These are phyloP conservation scores for Lepus oiostolus DNA, from an alignment of 2,797 vertebrate genomes.

Conservation along the genomic window DNA sequence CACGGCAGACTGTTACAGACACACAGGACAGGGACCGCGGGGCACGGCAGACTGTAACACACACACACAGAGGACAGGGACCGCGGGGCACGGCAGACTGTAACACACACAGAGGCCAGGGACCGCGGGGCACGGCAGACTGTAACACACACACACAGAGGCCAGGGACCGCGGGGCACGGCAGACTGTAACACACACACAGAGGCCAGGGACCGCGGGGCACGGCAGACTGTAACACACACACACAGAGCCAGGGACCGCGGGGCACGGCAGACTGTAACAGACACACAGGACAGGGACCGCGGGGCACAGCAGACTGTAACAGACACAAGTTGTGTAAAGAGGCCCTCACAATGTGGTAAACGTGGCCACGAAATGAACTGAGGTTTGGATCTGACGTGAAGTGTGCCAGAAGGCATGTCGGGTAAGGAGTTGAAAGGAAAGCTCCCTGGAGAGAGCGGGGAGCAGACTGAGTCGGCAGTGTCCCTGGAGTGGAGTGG, in stretches of 20 bases:
- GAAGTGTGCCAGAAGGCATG: neutral
- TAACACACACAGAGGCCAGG: neutral
- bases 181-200: fast-evolving
- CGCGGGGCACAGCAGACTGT: neutral
- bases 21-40: neutral
- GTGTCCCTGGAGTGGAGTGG: neutral
- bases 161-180: neutral
- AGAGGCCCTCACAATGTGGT: neutral
- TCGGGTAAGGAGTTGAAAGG: neutral
- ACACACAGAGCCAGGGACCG: too few species aligned
- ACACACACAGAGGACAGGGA: neutral
- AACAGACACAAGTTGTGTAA: neutral
- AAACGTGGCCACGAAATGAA: neutral
- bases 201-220: neutral
- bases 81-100: neutral
- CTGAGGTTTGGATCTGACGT: neutral
- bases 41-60: neutral
- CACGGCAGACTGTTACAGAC: neutral
- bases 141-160: fast-evolving
- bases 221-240: neutral
- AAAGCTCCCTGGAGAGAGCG: neutral
- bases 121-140: neutral
- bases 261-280: too few species aligned
- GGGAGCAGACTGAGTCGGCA: fast-evolving
- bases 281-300: neutral